Conservation (phyloP, 2,888 invertebrate genomes). For the Cryptus armator region DNA sequence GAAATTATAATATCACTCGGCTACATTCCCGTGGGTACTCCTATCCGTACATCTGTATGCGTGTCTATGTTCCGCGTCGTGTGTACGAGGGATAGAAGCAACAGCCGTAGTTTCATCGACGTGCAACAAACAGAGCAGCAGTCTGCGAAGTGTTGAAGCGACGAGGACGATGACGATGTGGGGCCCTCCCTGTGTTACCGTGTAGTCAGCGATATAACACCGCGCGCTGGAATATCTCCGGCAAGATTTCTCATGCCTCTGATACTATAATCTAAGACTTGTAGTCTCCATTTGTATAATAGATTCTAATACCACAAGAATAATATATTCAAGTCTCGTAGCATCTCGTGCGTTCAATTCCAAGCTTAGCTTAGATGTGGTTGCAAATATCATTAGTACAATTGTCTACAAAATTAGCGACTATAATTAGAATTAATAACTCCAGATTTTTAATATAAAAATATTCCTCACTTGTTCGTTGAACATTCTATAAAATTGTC, state of each 20-base stretch:
- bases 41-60: slow-evolving; percentile 10
- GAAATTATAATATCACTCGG: slow-evolving; percentile 65
- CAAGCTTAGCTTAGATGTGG: too few relatives aligned
- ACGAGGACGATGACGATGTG: slow-evolving; percentile 37
- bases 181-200: slow-evolving; percentile 17
- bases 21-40: slow-evolving; percentile 44
- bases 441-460: too few relatives aligned
- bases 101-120: slow-evolving; percentile 28
- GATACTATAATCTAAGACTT: slow-evolving; percentile 14
- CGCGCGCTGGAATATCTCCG: slow-evolving; percentile 44
- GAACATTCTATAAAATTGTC: too few relatives aligned
- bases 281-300: background rate
- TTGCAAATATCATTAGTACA: too few relatives aligned
- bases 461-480: too few relatives aligned
- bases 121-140: slow-evolving; percentile 46
- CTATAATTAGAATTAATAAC: too few relatives aligned
- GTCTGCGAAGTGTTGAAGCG: slow-evolving; percentile 17
- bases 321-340: background rate
- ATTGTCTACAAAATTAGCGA: too few relatives aligned
- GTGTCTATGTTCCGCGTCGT: background rate
- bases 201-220: slow-evolving; percentile 2
- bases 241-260: slow-evolving; percentile 35
- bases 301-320: background rate
- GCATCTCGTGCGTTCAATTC: background rate
- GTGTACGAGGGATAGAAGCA: slow-evolving; percentile 23